Evolutionary conservation across 2,113 vertebrate genomes (phyloP).

Genomic region (Enhydra lutris): DNA sequence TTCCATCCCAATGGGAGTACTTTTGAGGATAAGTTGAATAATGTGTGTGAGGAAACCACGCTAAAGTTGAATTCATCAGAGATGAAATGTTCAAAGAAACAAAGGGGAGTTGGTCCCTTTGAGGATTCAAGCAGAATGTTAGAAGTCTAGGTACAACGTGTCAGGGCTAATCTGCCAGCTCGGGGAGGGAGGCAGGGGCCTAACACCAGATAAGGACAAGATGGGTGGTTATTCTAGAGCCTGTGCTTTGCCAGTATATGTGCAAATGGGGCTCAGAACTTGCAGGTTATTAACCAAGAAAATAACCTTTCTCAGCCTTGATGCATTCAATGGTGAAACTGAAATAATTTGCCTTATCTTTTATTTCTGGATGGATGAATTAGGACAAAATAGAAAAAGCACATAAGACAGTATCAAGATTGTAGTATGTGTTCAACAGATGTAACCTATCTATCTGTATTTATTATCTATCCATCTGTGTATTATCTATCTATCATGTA

Average conservation of each 20-base stretch:
- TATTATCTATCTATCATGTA: background rate
- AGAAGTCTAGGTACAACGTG: background rate
- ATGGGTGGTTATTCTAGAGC: background rate
- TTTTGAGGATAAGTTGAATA: background rate
- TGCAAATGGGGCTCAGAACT: background rate
- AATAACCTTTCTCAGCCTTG: background rate
- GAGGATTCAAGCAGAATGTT: background rate
- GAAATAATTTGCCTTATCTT: background rate
- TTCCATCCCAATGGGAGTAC: background rate
- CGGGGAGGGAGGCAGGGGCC: background rate
- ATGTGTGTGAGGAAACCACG: background rate
- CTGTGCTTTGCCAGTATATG: background rate
- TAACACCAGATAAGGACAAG: background rate
- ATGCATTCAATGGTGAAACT: background rate
- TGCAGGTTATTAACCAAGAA: background rate
- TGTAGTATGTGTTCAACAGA: background rate
- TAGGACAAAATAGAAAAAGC: background rate
- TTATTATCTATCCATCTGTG: background rate
- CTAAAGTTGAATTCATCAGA: background rate
- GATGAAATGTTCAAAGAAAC: background rate
- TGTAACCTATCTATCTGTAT: background rate
- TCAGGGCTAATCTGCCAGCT: background rate
- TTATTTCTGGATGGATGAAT: background rate
- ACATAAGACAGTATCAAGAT: background rate
- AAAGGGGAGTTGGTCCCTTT: background rate